Base-by-base conservation (phyloP, 35 echinoderm and acorn worm species). In the Apostichopus californicus region DNA sequence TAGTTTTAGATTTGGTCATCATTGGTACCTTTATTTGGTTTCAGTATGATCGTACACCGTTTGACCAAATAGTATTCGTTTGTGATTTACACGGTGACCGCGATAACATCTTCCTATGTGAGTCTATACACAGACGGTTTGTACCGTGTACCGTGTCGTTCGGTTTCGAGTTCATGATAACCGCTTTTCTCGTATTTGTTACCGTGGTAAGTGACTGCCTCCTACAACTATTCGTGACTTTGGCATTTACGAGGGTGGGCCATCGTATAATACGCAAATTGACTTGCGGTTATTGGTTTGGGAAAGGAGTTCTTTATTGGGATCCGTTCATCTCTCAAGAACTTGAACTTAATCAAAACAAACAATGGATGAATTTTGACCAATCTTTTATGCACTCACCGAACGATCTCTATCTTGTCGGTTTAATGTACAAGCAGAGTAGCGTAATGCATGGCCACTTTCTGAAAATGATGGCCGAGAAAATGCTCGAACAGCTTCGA, bases 161-260 rank as follows among this genome's bases (percentile, higher is more conserved):
- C 55, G 81, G 54, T 59, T 85, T 85, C 55, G 81, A 85, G 56
- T 85, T 60, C 22, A 59, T 85, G n/a, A 59, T 85, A 10, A 85
- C 81, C 9, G 81, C 17, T 58, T 85, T 22, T 15, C 14, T 85
- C 14, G 17, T 85, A n/a, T 21, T 85, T 24, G 60, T 17, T 55
- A 17, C 58, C 18, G 58, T 21, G 54, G 15, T 85, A n/a, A 4
- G 57, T 25, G 81, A 85, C 12, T 85, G 57, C 18, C 10, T 85
- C 13, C 17, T 85, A 5, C 81, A 85, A 23, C 11, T 85, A 9
- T 85, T 8, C 11, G 55, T 56, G 17, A 57, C 57, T 58, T 15
- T 85, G 3, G 15, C 9, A 6, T 58, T 85, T 21, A 85, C 81
- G 22, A 57, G 56, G 14, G n/a, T 58, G 6, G 81, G 81, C 6